Percentiles rank a stretch among this genome's conserved stretches.
Evolutionary conservation across 2,113 vertebrate species (phyloP).

Genomic region (Andinoacara biseriatus): DNA sequence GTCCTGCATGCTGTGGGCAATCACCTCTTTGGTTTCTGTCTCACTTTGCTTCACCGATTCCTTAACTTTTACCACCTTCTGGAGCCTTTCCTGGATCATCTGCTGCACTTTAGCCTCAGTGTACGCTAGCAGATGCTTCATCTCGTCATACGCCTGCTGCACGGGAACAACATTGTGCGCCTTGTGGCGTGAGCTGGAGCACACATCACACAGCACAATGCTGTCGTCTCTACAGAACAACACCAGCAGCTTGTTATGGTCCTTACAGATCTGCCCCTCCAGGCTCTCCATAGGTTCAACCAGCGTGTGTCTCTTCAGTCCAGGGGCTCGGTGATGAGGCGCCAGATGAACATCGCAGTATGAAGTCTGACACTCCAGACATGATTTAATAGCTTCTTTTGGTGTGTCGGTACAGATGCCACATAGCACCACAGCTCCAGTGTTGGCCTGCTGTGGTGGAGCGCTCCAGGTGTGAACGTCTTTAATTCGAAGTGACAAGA

Average conservation of each 20-base stretch:
- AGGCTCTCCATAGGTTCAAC: slow-evolving; percentile 31
- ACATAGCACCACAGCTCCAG: slow-evolving; percentile 39
- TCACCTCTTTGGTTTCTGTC: neutral
- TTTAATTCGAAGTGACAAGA: slow-evolving; percentile 22
- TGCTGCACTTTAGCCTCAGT: slow-evolving; percentile 11
- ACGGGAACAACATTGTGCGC: slow-evolving; percentile 14
- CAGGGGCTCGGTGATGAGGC: slow-evolving; percentile 56
- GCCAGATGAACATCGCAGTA: slow-evolving; percentile 66
- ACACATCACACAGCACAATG: slow-evolving; percentile 48
- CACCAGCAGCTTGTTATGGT: slow-evolving; percentile 35
- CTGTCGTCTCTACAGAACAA: slow-evolving; percentile 39
- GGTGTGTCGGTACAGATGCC: slow-evolving; percentile 41
- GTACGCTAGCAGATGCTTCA: slow-evolving; percentile 5
- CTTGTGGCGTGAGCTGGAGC: neutral
- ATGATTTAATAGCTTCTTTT: slow-evolving; percentile 60
- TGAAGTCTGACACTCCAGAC: slow-evolving; percentile 65
- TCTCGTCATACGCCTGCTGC: neutral
- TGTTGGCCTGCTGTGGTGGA: neutral
- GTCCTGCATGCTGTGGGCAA: neutral
- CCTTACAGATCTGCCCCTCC: slow-evolving; percentile 49
- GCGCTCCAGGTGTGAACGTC: neutral
- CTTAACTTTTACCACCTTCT: slow-evolving; percentile 14
- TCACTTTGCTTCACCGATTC: neutral
- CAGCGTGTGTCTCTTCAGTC: slow-evolving; percentile 65
- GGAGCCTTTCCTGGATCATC: slow-evolving; percentile 52